A percentile compares a stretch with the other conserved stretches of the same genome.
Evolutionary conservation across 2,888 invertebrate species (phyloP).

Genomic region (Nomada ferruginata): DNA sequence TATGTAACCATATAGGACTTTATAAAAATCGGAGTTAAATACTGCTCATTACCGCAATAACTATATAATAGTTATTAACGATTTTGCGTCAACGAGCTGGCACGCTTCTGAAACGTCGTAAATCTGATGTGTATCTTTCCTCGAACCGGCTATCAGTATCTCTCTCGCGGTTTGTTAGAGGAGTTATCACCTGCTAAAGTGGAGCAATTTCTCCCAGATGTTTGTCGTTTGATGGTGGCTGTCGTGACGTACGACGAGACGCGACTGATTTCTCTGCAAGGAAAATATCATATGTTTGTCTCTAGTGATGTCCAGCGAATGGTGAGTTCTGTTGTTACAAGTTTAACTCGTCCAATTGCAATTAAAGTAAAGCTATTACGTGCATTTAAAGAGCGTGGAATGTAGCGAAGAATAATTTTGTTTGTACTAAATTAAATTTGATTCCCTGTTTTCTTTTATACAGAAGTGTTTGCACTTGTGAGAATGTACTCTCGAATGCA

Average conservation of each 20-base stretch:
- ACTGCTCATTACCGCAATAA: not conserved
- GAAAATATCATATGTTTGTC: not conserved
- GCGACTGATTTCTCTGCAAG: not conserved
- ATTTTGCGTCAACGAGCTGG: conserved; percentile 24
- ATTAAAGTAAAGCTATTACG: not conserved
- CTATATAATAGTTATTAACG: conserved; percentile 12
- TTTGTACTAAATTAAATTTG: no score
- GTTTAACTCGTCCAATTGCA: not conserved
- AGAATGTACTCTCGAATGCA: no score
- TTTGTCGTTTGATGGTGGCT: conserved; percentile 8
- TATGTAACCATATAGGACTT: no score
- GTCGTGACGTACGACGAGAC: not conserved
- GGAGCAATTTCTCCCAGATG: conserved; percentile 45
- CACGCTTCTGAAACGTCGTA: conserved; percentile 25
- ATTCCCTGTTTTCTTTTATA: no score
- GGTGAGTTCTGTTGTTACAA: not conserved
- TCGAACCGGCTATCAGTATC: conserved; percentile 31
- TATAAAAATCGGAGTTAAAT: not conserved
- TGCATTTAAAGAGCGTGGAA: no score
- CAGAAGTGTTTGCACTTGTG: no score
- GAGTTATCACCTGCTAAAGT: conserved; percentile 55
- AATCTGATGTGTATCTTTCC: conserved; percentile 49
- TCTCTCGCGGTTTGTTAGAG: not conserved
- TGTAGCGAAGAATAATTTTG: no score
- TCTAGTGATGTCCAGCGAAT: no score